Evolutionary conservation across 2,113 vertebrate genomes (phyloP).

Genomic region (Bufo bufo): DNA sequence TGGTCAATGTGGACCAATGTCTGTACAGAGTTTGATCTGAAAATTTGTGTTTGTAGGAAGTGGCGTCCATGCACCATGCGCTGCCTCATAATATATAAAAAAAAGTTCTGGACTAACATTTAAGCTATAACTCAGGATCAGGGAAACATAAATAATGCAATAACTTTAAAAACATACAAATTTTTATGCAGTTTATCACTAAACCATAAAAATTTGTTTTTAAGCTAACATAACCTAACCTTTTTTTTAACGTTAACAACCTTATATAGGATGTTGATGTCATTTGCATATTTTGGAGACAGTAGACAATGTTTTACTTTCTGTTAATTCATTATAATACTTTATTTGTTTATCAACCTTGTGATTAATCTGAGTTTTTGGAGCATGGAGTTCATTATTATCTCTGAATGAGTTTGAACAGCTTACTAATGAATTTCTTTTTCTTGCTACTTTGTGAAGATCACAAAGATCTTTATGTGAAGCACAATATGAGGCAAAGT

Average conservation of each 20-base stretch:
- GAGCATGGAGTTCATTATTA: constrained; percentile 52
- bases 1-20: too few relatives aligned
- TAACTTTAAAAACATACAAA: not conserved
- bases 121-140: too few relatives aligned
- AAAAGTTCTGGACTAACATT: too few relatives aligned
- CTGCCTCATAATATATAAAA: too few relatives aligned
- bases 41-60: too few relatives aligned
- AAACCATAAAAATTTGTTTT: not conserved
- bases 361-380: constrained; percentile 45
- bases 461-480: constrained; percentile 8
- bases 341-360: constrained; percentile 41
- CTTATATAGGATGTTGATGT: not conserved
- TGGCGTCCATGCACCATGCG: too few relatives aligned
- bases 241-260: not conserved
- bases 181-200: not conserved
- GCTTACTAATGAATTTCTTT: constrained; percentile 34
- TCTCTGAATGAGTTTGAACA: constrained; percentile 32
- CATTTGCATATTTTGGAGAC: constrained; percentile 38
- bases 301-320: constrained; percentile 44
- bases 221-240: not conserved
- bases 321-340: constrained; percentile 45
- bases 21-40: too few relatives aligned
- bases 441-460: constrained; percentile 32
- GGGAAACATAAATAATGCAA: too few relatives aligned
- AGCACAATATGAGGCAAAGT: constrained; percentile 17